Evolutionary conservation across 2,888 invertebrate species (phyloP), one percentile per base, ranked within the genome.

Genomic region (Mythimna vitellina): DNA sequence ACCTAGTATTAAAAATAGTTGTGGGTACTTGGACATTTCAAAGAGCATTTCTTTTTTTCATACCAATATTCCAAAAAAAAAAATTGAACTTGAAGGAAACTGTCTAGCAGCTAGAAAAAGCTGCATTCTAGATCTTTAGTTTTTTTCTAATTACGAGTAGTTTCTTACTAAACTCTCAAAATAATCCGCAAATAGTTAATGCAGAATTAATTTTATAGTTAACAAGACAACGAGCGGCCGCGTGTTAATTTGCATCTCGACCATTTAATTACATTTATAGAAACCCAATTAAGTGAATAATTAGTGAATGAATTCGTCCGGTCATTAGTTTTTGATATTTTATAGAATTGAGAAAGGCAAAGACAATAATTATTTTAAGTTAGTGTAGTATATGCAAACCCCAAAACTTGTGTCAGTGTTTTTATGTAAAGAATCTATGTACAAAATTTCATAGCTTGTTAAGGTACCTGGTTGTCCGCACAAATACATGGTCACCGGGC

Each of bases 201-300:
- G 46, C 51, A 54, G 5, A 62, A 9, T 64, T 67, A 64, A 74
- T 62, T 35, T 35, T 65, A 64, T 74, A 58, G 12, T 29, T 2
- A 10, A 10, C 20, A 17, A 68, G 65, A 58, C 67, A 71, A 73
- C 22, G 57, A 56, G 25, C 56, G 53, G 63, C n/a, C 54, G 66
- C 81, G 62, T 63, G 71, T 14, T 78, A 78, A 80, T 81, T 77
- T n/a, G 53, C 56, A 62, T 73, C 53, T 77, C 70, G 38, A 65
- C 80, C 66, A 62, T 77, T 65, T 60, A 73, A 73, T 80, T 73
- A 71, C 62, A 73, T 75, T 74, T 68, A 74, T 17, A 76, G 73
- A 73, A 70, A 76, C 70, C 65, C 46, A 73, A 80, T 74, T 67
- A 66, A 53, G 58, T 76, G 29, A 53, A 58, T 67, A 73, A 70